These are phyloP conservation scores for Crematogaster levior DNA, from an alignment of 2,888 invertebrate genomes.

Conservation along the genomic window DNA sequence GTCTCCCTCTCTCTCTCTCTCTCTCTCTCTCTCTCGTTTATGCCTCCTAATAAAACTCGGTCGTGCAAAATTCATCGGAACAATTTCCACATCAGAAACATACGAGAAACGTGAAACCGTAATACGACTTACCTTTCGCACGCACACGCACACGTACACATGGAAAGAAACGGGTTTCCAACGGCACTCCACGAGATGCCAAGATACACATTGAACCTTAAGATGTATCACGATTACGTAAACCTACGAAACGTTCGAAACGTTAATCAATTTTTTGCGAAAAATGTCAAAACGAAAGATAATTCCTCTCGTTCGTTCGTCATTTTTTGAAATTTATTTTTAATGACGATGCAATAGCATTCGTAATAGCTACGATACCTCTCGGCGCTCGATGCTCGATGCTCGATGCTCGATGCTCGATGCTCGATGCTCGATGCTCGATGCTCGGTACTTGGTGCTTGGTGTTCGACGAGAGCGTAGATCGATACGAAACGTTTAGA, in stretches of 20 bases:
- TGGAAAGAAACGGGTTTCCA: constrained; percentile 44
- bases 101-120: background rate
- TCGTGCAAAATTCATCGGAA: background rate
- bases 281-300: background rate
- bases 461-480: background rate
- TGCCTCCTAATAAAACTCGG: background rate
- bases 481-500: constrained; percentile 32
- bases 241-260: constrained; percentile 9
- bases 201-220: constrained; percentile 3
- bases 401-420: too few relatives aligned
- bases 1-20: too few relatives aligned
- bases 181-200: constrained; percentile 21
- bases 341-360: background rate
- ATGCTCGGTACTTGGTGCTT: too few relatives aligned
- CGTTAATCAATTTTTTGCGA: background rate
- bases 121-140: constrained; percentile 39
- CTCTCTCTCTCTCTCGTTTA: too few relatives aligned
- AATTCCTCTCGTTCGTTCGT: background rate
- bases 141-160: background rate
- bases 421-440: too few relatives aligned
- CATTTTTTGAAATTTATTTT: background rate
- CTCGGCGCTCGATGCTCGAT: background rate
- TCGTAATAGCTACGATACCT: background rate
- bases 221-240: constrained; percentile 43
- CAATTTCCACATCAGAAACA: background rate